Evolutionary conservation across 2,113 vertebrate species (phyloP).

Genomic region (Glaucidium brasilianum): DNA sequence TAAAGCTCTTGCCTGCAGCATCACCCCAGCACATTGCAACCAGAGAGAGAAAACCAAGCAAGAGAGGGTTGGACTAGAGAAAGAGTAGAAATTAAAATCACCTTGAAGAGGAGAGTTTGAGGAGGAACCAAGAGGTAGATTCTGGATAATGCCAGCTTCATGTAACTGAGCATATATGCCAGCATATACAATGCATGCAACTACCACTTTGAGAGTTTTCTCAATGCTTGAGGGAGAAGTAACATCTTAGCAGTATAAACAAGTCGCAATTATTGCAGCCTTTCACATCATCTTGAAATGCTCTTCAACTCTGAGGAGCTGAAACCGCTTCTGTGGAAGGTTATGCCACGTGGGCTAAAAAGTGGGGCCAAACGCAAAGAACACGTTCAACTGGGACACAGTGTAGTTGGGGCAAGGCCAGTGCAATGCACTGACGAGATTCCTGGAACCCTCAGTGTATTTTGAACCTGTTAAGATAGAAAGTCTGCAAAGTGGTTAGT

Average conservation of each 20-base stretch:
- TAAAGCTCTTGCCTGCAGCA: neutral
- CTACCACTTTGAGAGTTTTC: neutral
- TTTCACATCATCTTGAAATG: neutral
- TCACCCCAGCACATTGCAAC: fast-evolving
- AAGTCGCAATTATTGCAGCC: neutral
- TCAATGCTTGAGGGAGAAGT: neutral
- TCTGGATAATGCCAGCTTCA: neutral
- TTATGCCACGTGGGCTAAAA: neutral
- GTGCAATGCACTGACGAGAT: fast-evolving
- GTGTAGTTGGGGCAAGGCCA: neutral
- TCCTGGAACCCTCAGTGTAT: neutral
- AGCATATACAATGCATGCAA: neutral
- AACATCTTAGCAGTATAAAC: neutral
- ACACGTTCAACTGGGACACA: fast-evolving
- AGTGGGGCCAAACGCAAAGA: neutral
- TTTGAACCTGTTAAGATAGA: neutral
- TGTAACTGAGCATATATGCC: neutral
- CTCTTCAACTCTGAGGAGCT: neutral
- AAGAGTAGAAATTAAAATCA: neutral
- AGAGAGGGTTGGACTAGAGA: neutral
- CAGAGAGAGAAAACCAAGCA: neutral
- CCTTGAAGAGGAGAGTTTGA: neutral
- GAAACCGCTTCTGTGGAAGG: neutral
- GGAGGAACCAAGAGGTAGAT: neutral
- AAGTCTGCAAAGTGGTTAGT: neutral